Base-by-base conservation (phyloP, 2,888 invertebrate genomes). In the Taenaris catops region DNA sequence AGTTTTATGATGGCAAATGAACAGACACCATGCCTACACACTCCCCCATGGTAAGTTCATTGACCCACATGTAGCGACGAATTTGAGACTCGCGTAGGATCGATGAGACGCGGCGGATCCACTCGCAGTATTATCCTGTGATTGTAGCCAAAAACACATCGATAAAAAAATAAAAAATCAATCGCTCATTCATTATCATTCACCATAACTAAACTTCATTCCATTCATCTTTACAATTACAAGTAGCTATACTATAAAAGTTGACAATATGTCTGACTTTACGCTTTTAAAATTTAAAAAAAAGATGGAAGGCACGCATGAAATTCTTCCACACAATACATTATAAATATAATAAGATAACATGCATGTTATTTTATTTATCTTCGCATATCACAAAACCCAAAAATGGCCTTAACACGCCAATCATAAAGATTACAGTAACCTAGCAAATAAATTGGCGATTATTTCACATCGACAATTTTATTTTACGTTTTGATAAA, bases 41-140 rank as follows among this genome's bases (percentile, higher is more conserved):
- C 28, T 39, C 27, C 39, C 38, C 40, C 18, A 25, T 34, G 18
- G 47, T 8, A 29, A 68, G 81, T 70, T 76, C 76, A 69, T 55
- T 71, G 78, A 81, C 74, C 80, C 66, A 60, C 59, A 58, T 58
- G 63, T 63, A 58, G 58, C 41, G 38, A 48, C 45, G 40, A 25
- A 8, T 8, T 24, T 41, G 34, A 23, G 43, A 34, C 41, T 42
- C 12, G 34, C 28, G 31, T 34, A 29, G 16, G 11, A 36, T 32
- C 28, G 35, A 31, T 44, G 34, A 36, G 44, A 49, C 44, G 53
- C 53, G 58, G 59, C 59, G 55, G 68, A 74, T 79, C 88, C 88
- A 65, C 92, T 92, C 92, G 93, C 92, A 93, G 93, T 93, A 93
- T 93, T 93, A 92, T 93, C 92, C 92, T 93, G 93, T 93, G 93